Percentiles rank a stretch among this genome's conserved stretches.
phyloP scores from a whole-genome alignment of 2,113 vertebrate species.

The Pseudolaguvia tuberculata region DNA sequence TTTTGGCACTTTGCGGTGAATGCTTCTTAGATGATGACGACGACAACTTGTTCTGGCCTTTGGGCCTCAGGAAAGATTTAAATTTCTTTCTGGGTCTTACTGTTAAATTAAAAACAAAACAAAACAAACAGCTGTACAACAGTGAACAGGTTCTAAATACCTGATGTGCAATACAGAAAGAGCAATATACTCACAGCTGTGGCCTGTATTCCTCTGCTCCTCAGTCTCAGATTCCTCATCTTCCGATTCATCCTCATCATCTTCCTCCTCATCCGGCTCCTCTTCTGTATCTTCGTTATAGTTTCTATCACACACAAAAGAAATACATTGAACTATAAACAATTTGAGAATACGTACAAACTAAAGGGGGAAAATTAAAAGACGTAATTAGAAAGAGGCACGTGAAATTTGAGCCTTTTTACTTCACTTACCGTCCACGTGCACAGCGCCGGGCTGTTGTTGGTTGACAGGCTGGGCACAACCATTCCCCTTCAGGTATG shows the following conservation, averaged over 20 bases:
- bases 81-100: slow-evolving; percentile 84
- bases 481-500: slow-evolving; percentile 90
- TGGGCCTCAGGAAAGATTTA: slow-evolving; percentile 62
- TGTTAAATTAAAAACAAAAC: slow-evolving; percentile 48
- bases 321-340: not conserved
- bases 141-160: not conserved
- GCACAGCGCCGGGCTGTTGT: slow-evolving; percentile 80
- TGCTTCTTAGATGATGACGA: slow-evolving; percentile 71
- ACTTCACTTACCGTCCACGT: slow-evolving; percentile 74
- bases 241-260: slow-evolving; percentile 71
- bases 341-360: not conserved
- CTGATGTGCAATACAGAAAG: not conserved
- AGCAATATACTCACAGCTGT: slow-evolving; percentile 77
- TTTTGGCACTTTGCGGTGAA: slow-evolving; percentile 56
- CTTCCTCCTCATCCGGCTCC: slow-evolving; percentile 72
- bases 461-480: slow-evolving; percentile 93
- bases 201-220: slow-evolving; percentile 80
- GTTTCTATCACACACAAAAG: slow-evolving; percentile 66
- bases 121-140: not conserved
- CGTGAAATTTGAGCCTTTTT: no score
- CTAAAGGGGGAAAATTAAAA: not conserved
- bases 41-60: slow-evolving; percentile 68
- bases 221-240: slow-evolving; percentile 80
- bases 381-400: no score
- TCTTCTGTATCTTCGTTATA: slow-evolving; percentile 85